Conservation (phyloP, 2,113 vertebrate genomes). For the Aspiorhynchus laticeps region DNA sequence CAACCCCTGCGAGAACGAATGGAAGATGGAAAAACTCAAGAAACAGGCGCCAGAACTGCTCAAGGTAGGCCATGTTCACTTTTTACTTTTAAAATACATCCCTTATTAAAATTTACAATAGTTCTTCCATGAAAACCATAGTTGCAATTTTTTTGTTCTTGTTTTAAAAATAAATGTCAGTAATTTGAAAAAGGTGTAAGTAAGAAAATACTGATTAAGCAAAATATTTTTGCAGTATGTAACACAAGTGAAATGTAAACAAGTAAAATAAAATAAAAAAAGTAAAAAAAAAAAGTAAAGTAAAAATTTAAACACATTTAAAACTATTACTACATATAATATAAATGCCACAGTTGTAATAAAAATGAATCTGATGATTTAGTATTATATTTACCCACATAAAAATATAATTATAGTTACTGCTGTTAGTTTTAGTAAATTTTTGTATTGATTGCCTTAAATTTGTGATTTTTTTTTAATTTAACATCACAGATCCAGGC, state of each 20-base stretch:
- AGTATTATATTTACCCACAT: background rate
- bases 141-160: background rate
- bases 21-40: slow-evolving; percentile 97
- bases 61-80: slow-evolving; percentile 67
- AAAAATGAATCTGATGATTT: background rate
- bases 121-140: background rate
- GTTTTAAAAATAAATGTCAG: too few species aligned
- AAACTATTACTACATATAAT: background rate
- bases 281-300: too few species aligned
- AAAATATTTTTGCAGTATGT: background rate
- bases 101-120: background rate
- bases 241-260: too few species aligned
- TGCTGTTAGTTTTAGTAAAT: background rate
- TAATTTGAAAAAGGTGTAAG: too few species aligned
- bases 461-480: too few species aligned
- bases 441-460: background rate
- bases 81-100: background rate
- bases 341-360: background rate
- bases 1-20: slow-evolving; percentile 95
- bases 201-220: too few species aligned
- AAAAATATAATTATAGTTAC: background rate
- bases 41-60: slow-evolving; percentile 91
- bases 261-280: too few species aligned
- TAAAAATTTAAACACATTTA: background rate
- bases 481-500: too few species aligned